phyloP scores from a whole-genome alignment of 30 jellyfish, hydroid and myxozoan genomes.

The Hydractinia echinata region DNA sequence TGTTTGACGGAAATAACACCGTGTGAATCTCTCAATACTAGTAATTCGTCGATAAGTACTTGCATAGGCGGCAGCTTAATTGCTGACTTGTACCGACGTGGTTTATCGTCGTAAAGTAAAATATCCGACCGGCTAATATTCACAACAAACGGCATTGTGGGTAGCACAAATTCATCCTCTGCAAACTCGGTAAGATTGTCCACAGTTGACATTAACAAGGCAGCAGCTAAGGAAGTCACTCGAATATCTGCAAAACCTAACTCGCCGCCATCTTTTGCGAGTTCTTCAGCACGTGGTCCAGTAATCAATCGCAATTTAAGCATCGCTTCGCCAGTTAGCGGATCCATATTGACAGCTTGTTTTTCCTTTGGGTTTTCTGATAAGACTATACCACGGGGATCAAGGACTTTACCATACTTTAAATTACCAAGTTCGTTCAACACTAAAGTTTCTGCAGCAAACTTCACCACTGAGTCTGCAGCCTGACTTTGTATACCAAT shows the following conservation, averaged over 20 bases:
- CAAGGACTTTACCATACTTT: constrained; percentile 59
- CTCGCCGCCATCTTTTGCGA: constrained; percentile 51
- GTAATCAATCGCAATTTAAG: constrained; percentile 50
- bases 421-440: constrained; percentile 65
- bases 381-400: constrained; percentile 51
- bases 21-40: constrained; percentile 35
- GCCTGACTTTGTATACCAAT: constrained; percentile 55
- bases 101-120: constrained; percentile 69
- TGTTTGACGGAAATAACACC: constrained; percentile 43
- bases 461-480: constrained; percentile 44
- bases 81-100: constrained; percentile 72
- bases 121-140: constrained; percentile 51
- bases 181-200: constrained; percentile 90
- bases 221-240: constrained; percentile 44
- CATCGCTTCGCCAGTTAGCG: constrained; percentile 30
- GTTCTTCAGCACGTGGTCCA: constrained; percentile 76
- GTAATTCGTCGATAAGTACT: constrained; percentile 35
- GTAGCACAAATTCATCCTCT: constrained; percentile 68
- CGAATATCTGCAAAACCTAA: constrained; percentile 76
- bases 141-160: constrained; percentile 63
- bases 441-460: constrained; percentile 38
- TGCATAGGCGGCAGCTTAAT: constrained; percentile 75
- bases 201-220: constrained; percentile 65
- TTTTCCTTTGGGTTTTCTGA: constrained; percentile 40
- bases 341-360: constrained; percentile 32